A percentile compares a stretch with the other conserved stretches of the same genome.
Conservation (phyloP, 2,888 invertebrate species). For the Melanchra persicariae region DNA sequence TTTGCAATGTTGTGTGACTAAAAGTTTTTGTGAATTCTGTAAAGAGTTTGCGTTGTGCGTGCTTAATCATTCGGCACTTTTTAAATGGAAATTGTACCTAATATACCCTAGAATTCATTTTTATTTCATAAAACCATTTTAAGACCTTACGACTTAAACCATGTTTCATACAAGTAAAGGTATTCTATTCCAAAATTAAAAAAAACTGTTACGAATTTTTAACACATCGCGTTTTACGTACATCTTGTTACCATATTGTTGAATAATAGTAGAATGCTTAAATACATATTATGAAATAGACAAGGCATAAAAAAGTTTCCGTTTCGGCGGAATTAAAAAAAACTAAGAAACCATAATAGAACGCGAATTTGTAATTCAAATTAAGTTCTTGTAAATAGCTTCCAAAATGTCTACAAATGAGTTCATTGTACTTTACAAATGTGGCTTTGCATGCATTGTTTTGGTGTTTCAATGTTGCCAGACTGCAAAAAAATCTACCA, state of each 20-base stretch:
- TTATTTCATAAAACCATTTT: background rate
- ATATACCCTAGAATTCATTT: background rate
- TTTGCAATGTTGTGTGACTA: constrained; percentile 74
- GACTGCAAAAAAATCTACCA: constrained; percentile 51
- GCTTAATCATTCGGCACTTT: constrained; percentile 39
- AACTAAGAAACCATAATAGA: constrained; percentile 17
- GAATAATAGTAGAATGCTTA: constrained; percentile 16
- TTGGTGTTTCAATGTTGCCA: constrained; percentile 72
- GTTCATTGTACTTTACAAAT: constrained; percentile 70
- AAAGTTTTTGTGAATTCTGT: constrained; percentile 48
- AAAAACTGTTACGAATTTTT: background rate
- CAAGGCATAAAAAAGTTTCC: constrained; percentile 29
- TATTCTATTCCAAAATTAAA: background rate
- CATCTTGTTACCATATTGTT: background rate
- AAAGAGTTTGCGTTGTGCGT: constrained; percentile 23
- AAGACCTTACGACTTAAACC: background rate
- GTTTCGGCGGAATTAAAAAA: constrained; percentile 42
- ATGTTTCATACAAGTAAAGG: background rate
- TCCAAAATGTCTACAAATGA: constrained; percentile 52
- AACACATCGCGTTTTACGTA: no score
- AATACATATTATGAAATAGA: constrained; percentile 17
- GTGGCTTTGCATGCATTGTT: constrained; percentile 78
- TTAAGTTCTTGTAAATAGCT: constrained; percentile 67
- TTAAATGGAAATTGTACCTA: background rate
- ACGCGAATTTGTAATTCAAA: constrained; percentile 74